Evolutionary conservation across 92 coral and sea anemone genomes (phyloP), one percentile per base, ranked within the genome.

Genomic region (Phenganax stokvisi): DNA sequence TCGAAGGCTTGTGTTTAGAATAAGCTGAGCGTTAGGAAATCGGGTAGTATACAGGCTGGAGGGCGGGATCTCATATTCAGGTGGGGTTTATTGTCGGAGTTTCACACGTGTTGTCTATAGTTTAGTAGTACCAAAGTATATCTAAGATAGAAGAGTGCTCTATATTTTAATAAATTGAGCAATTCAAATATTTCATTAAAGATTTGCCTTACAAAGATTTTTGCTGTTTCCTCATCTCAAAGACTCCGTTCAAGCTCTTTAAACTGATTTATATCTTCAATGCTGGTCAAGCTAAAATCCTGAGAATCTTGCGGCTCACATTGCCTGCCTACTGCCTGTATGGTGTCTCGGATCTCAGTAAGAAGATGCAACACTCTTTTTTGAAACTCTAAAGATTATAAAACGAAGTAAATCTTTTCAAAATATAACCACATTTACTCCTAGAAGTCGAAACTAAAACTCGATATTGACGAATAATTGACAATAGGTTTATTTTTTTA

Each of bases 301-400:
- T 12, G 17, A 12, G 15, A 57, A 12, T 57, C 17, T 12, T 57
- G 47, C 5, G 47, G 47, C 47, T 37, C 47, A 57, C 63, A 57
- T 57, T 8, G 63, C 17, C 63, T 57, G 63, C 17, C 63, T 8
- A 57, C 63, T 57, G 63, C 63, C 17, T 57, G 63, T 57, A 57
- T n/a, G 63, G 63, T 11, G 63, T 57, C 63, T 11, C 12, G 63
- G 63, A 57, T 57, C 63, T 57, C 63, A 3, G 63, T 57, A 57
- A 57, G 63, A 2, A 57, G 63, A 57, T 57, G 63, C 63, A 57
- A 57, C 63, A 57, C 63, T n/a, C 63, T 57, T 57, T 57, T 57
- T 57, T 57, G 17, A 57, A 57, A 57, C 63, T 57, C 63, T 57
- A 11, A 57, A 57, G 63, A 57, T 57, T n/a, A 57, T 13, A 57